Evolutionary conservation across 2,797 vertebrate species (phyloP).

Genomic region (Tangara arthus): DNA sequence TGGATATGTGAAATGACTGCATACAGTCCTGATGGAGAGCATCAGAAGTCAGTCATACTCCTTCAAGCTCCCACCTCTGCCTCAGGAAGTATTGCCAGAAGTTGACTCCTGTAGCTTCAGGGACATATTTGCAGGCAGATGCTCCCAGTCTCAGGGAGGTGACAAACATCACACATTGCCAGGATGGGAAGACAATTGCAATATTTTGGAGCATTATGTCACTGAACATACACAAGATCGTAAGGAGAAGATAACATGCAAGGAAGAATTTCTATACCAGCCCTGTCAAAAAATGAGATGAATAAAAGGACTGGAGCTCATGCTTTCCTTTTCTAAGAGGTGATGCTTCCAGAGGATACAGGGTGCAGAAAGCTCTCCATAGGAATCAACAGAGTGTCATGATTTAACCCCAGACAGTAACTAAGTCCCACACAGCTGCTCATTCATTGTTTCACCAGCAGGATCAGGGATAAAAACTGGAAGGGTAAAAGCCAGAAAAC

Average conservation of each 20-base stretch:
- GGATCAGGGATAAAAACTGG: background rate
- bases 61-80: background rate
- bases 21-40: accelerated
- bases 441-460: accelerated
- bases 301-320: background rate
- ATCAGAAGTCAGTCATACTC: accelerated
- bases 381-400: background rate
- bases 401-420: background rate
- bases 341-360: background rate
- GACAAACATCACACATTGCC: background rate
- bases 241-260: background rate
- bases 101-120: background rate
- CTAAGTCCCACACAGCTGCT: background rate
- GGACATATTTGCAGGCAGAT: accelerated
- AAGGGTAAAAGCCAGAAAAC: background rate
- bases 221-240: background rate
- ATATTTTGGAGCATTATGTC: background rate
- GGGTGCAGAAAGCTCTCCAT: accelerated
- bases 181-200: background rate
- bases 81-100: background rate
- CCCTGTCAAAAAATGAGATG: background rate
- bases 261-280: background rate
- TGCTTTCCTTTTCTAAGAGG: background rate
- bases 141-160: background rate
- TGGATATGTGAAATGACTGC: accelerated